Base-by-base conservation (phyloP, 30 jellyfish, hydroid and myxozoan genomes). In the Catostylus mosaicus region DNA sequence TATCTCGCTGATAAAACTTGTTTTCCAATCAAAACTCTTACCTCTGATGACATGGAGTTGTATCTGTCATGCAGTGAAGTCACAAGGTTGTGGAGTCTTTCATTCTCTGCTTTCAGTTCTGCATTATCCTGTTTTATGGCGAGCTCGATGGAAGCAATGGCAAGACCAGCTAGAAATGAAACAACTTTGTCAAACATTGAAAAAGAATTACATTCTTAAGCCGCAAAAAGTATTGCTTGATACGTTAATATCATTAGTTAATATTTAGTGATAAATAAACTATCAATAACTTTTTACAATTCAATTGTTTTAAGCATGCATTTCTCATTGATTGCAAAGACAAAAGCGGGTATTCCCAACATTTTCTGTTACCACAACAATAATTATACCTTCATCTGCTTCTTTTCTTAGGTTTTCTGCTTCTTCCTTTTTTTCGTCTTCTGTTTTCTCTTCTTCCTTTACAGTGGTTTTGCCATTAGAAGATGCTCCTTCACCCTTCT, bases 21-120 rank as follows among this genome's bases (percentile, higher is more conserved):
- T n/a, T n/a, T n/a, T n/a, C n/a, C n/a, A n/a, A n/a, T n/a, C 54
- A 7, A 40, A 38, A 61, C 56, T 27, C 23, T 38, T 56, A 92
- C 98, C 98, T 92, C 98, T 37, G 97, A 37, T 74, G 98, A 92
- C 89, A 86, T 83, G 48, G 82, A 26, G 54, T 77, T 75, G 84
- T 87, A 77, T 63, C 93, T 77, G 79, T 82, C 97, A 47, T 92
- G 98, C 51, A 92, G 88, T 73, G 92, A 85, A 7, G 96, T 92
- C 16, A 65, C 83, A 1, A 88, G 80, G 50, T 79, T 83, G 67
- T 92, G 98, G 30, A 92, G 90, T 24, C 96, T 54, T 51, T 64
- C 79, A 56, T 92, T 92, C 85, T 92, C 98, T 0, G 81, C 86
- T 69, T 87, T 92, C 73, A 87, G 64, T 51, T 64, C 86, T 5